phyloP scores from a whole-genome alignment of 2,888 invertebrate genomes.

The Idaea straminata region DNA sequence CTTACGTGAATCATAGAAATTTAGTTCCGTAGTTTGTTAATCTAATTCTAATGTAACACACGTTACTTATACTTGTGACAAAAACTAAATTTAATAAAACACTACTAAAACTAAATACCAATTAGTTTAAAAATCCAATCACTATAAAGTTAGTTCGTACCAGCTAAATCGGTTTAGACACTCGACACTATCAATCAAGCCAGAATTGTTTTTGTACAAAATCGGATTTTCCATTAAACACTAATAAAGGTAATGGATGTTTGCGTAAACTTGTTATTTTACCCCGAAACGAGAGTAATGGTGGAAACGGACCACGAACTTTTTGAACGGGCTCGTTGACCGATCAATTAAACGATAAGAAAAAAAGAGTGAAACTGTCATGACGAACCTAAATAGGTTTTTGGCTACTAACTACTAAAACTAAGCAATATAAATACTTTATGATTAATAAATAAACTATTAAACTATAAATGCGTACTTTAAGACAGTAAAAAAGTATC shows the following conservation, averaged over 20 bases:
- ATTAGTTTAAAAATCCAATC: conserved; percentile 10
- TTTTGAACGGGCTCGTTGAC: not conserved
- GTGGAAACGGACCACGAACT: not conserved
- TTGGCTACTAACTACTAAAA: too few relatives aligned
- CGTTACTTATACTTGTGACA: too few relatives aligned
- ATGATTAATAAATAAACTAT: too few relatives aligned
- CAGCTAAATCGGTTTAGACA: conserved; percentile 15
- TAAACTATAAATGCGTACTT: too few relatives aligned
- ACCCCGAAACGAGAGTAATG: not conserved
- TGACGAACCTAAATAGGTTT: too few relatives aligned
- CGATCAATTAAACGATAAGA: not conserved
- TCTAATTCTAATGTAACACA: too few relatives aligned
- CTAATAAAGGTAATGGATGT: conserved; percentile 17
- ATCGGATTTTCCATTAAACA: conserved; percentile 15
- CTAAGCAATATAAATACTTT: too few relatives aligned
- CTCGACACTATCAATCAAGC: conserved; percentile 15
- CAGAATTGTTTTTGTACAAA: conserved; percentile 15
- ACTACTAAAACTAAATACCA: not conserved
- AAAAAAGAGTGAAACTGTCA: too few relatives aligned
- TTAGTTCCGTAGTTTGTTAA: too few relatives aligned
- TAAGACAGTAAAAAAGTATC: too few relatives aligned
- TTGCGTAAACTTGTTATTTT: conserved; percentile 6
- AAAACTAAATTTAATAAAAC: not conserved
- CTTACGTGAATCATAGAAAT: too few relatives aligned
- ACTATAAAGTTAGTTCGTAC: conserved; percentile 12